Evolutionary conservation across 2,797 vertebrate genomes (phyloP), one percentile per base, ranked within the genome.

Genomic region (Leptodactylus fallax): DNA sequence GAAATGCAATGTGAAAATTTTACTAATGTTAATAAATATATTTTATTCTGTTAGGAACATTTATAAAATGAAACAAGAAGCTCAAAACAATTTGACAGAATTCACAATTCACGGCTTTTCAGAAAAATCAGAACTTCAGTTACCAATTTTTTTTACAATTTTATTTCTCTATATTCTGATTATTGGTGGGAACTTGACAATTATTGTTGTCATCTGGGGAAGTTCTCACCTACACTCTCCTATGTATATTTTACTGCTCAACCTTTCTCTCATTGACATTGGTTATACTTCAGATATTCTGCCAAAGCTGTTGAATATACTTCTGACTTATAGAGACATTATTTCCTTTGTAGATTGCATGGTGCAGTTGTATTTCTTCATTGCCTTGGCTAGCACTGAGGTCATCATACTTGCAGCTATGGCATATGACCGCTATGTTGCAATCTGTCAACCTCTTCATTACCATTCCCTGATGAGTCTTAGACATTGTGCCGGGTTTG

Each of bases 201-300:
- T 92, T 87, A 45, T 92, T 72, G 1, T 91, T 13, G 23, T 92
- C 83, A 91, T 92, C 65, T 83, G 86, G 7, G 69, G 87, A 55
- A 90, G 91, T 65, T 83, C 87, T 3, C 5, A 56, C 14, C 89
- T 92, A 45, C 92, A 92, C 27, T 92, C 81, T 0, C 91, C 91
- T 23, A 92, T 92, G 91, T 92, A 92, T 56, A 91, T 89, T 71
- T 92, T 93, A 74, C 88, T 93, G 36, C 85, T 89, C 53, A 93
- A 91, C 78, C 80, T 93, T 19, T 92, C 92, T 3, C 88, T 91
- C 51, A 69, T 93, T 88, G 93, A 92, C 79, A 63, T 93, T 49
- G 91, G 90, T 45, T 93, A 89, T 67, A 92, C 92, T 19, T 92
- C 91, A 1, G 91, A 90, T 0, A 89, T 93, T 71, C 90, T 91